Evolutionary conservation across 2,113 vertebrate species (phyloP), one percentile per base, ranked within the genome.

Genomic region (Podarcis raffonei): DNA sequence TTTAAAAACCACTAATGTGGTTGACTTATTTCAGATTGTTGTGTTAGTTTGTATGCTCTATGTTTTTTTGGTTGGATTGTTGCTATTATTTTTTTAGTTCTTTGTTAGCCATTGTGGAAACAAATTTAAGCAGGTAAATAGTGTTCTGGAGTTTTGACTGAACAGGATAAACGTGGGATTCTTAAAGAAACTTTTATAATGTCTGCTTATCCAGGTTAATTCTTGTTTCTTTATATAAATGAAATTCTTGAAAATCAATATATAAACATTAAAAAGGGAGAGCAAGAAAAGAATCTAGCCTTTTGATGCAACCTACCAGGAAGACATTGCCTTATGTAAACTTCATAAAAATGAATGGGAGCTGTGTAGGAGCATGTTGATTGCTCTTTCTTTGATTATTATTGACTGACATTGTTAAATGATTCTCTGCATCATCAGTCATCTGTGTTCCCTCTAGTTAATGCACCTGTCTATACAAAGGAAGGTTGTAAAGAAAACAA

Each of bases 371-470:
- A 84, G 30, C 27, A 15, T 9, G 6, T 68, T 18, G 13, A 72
- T 57, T 66, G 30, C 39, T 87, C 82, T 59, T 71, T 86, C 20
- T 87, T 9, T 89, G 78, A 82, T 83, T 32, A 16, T 2, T 68
- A 3, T 48, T 13, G 62, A 79, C 7, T 80, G 22, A 53, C 66
- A 22, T 53, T 86, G 76, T 5, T 7, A 69, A 69, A 6, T 85
- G 37, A 0, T n/a, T 90, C 90, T 88, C 75, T 84, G 6, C 0
- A 0, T 77, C 6, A 1, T 87, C 18, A 86, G 37, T n/a, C 87
- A 79, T 32, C n/a, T 9, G 18, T 48, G 37, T 16, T 0, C 0
- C 3, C 8, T 1, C 22, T 5, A 0, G 4, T 11, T 39, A 65
- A 13, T 76, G 68, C 18, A 75, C 77, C 87, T 91, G 20, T 81